Evolutionary conservation across 2,888 invertebrate genomes (phyloP).

Genomic region (Escarpia spicata): DNA sequence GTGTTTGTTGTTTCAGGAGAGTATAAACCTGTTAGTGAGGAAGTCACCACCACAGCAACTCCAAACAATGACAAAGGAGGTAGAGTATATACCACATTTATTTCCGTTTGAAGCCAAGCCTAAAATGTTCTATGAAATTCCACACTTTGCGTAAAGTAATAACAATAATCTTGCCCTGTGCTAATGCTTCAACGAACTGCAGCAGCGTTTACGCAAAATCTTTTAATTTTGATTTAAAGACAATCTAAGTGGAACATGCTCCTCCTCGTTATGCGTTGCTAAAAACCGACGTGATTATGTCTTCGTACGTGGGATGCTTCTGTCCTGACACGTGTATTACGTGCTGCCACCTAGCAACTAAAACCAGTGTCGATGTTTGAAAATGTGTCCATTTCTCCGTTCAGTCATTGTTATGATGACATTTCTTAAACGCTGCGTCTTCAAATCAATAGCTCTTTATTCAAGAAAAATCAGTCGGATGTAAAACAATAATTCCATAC

Average conservation of each 20-base stretch:
- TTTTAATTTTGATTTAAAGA: neutral
- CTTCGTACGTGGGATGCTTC: neutral
- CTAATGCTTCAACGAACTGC: neutral
- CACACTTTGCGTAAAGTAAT: too few relatives aligned
- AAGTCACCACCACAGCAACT: neutral
- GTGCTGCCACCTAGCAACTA: too few relatives aligned
- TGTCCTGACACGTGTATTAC: neutral
- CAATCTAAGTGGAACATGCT: neutral
- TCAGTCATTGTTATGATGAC: too few relatives aligned
- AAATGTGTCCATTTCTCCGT: too few relatives aligned
- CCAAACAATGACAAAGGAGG: neutral
- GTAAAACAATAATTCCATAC: neutral
- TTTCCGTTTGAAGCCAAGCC: neutral
- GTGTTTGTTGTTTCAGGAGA: slow-evolving; percentile 1
- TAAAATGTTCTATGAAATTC: neutral
- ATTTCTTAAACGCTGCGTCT: neutral
- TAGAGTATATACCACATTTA: neutral
- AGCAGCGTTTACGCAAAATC: neutral
- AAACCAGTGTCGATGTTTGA: too few relatives aligned
- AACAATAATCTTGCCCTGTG: too few relatives aligned
- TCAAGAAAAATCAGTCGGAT: neutral
- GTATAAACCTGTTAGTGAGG: neutral
- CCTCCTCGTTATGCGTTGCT: neutral
- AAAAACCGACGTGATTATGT: neutral
- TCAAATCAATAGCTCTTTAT: neutral